Base-by-base conservation (phyloP, 2,888 invertebrate species). In the Ennomos fuscantarius region DNA sequence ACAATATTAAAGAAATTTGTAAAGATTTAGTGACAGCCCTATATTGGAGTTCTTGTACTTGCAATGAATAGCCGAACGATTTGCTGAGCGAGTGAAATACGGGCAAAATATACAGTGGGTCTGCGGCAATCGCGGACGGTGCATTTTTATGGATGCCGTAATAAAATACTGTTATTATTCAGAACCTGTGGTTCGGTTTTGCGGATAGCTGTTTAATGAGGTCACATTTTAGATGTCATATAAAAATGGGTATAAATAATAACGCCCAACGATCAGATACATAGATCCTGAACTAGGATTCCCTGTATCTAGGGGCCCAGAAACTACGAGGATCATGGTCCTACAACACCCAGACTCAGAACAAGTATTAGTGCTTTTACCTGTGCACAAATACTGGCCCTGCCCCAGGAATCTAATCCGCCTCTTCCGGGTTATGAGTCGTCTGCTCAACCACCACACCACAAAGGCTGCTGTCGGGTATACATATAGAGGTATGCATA, bases 31-130 rank as follows among this genome's bases (percentile, higher is more conserved):
- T 24, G 39, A 44, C 55, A 64, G 39, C 67, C 65, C 67, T 68
- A 56, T 33, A 11, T 45, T 34, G 49, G 56, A 54, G 43, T 40
- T 50, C 36, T 31, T 24, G 24, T 55, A 52, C 56, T 44, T 45
- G 67, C 68, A 69, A 70, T 69, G 73, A 77, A 78, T 78, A 73
- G 72, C 70, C 64, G 53, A 72, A 69, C 68, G 73, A 76, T 78
- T 77, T 70, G 74, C 76, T 63, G 72, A 69, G 73, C 72, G 55
- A 61, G 69, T 73, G 71, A 77, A 75, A 74, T 76, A 78, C 73
- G 70, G 67, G 60, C 62, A 65, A 70, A 72, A 71, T 73, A 68
- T 68, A 69, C 68, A 24, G 24, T 24, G 24, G 24, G 24, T 24
- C 2, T 59, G 62, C 66, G 62, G 68, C 52, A 65, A 69, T 64